phyloP scores from a whole-genome alignment of 2,888 invertebrate species.

The Cantharis rustica region DNA sequence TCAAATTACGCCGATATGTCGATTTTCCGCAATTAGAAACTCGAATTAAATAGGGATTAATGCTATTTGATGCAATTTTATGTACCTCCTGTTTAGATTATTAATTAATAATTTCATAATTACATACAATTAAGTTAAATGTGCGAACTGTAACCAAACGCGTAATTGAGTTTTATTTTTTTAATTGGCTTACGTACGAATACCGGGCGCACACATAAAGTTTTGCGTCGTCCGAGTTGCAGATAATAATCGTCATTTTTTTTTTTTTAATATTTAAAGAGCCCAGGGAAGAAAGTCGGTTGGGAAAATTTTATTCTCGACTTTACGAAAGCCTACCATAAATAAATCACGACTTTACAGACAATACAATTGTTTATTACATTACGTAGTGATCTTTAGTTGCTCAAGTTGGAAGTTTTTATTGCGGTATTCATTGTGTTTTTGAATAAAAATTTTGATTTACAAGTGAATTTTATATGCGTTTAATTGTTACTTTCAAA shows the following conservation, averaged over 20 bases:
- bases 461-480: not conserved
- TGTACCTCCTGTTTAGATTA: not conserved
- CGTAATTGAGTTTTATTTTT: not conserved
- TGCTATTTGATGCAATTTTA: not conserved
- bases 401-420: not conserved
- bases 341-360: not conserved
- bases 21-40: not conserved
- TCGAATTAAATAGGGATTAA: not conserved
- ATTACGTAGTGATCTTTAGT: not conserved
- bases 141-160: not conserved
- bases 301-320: not conserved
- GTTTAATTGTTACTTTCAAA: not conserved
- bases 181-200: not conserved
- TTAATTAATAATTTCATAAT: not conserved
- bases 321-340: not conserved
- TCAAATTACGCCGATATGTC: not conserved
- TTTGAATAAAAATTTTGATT: not conserved
- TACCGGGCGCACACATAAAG: not conserved
- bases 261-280: not conserved
- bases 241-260: not conserved
- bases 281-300: not conserved
- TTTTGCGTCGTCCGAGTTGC: not conserved
- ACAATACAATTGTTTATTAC: not conserved
- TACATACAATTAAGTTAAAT: not conserved
- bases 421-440: not conserved